These are phyloP conservation scores for Camponotus pennsylvanicus DNA, from an alignment of 1,140 invertebrate genomes.

Conservation along the genomic window DNA sequence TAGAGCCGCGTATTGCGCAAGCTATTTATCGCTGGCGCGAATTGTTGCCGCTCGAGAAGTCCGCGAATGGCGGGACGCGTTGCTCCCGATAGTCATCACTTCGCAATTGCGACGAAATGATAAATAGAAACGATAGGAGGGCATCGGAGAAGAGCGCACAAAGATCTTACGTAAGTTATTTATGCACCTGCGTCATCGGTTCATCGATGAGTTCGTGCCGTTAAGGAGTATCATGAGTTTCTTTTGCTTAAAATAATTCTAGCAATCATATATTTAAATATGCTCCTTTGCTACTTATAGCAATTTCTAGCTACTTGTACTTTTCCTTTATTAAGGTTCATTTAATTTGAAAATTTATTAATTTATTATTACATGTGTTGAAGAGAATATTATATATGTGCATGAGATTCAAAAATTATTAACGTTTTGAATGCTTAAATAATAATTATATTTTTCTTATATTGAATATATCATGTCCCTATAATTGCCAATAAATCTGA, in stretches of 20 bases:
- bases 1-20: slow-evolving; percentile 46
- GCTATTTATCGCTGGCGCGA: slow-evolving; percentile 50
- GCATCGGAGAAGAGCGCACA: background rate
- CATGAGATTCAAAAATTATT: background rate
- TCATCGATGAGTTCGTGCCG: background rate
- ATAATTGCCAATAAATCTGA: background rate
- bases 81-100: slow-evolving; percentile 30
- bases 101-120: slow-evolving; percentile 11
- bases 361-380: too few relatives aligned
- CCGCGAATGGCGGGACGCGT: background rate
- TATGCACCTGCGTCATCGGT: slow-evolving; percentile 36
- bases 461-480: too few relatives aligned
- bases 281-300: background rate
- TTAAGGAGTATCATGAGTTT: background rate
- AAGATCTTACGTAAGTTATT: slow-evolving; percentile 56
- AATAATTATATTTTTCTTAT: background rate
- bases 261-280: background rate
- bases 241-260: background rate
- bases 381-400: background rate
- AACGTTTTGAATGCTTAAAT: background rate
- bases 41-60: slow-evolving; percentile 45
- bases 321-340: background rate
- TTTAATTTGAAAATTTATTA: background rate
- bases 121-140: slow-evolving; percentile 31
- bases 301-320: background rate